Percentiles rank a stretch among this genome's conserved stretches.
Conservation (phyloP, 2,888 invertebrate genomes). For the Drosophila greeni region DNA sequence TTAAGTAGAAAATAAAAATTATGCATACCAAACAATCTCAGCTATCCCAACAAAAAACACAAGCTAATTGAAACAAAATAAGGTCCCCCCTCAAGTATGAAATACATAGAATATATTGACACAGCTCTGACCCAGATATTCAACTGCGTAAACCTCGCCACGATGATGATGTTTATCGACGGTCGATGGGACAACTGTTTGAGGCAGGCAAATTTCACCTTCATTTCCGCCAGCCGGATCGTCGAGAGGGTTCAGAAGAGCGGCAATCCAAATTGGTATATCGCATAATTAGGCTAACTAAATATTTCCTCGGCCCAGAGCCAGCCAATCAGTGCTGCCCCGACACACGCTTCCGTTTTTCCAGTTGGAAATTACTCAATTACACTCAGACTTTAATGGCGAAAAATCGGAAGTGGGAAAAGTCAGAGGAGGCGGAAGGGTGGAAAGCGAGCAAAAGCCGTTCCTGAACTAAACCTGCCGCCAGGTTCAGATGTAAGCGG, state of each 20-base stretch:
- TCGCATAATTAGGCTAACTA: conserved; percentile 71
- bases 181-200: conserved; percentile 52
- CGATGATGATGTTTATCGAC: conserved; percentile 50
- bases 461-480: conserved; percentile 4
- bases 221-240: conserved; percentile 51
- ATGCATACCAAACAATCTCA: background rate
- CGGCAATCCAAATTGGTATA: conserved; percentile 57
- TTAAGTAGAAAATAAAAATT: background rate
- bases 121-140: conserved; percentile 29
- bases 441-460: background rate
- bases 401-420: conserved; percentile 24
- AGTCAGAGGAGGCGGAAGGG: background rate
- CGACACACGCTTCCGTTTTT: conserved; percentile 56
- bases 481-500: conserved; percentile 43
- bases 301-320: conserved; percentile 55
- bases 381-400: conserved; percentile 64
- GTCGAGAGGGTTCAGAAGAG: conserved; percentile 6
- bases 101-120: background rate
- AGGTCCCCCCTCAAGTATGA: background rate
- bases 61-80: background rate
- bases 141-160: conserved; percentile 15
- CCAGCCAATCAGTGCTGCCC: conserved; percentile 53
- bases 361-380: conserved; percentile 66
- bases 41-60: background rate
- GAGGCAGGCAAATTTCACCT: conserved; percentile 58